Conservation (phyloP, 2,113 vertebrate species). For the Prionailurus viverrinus region DNA sequence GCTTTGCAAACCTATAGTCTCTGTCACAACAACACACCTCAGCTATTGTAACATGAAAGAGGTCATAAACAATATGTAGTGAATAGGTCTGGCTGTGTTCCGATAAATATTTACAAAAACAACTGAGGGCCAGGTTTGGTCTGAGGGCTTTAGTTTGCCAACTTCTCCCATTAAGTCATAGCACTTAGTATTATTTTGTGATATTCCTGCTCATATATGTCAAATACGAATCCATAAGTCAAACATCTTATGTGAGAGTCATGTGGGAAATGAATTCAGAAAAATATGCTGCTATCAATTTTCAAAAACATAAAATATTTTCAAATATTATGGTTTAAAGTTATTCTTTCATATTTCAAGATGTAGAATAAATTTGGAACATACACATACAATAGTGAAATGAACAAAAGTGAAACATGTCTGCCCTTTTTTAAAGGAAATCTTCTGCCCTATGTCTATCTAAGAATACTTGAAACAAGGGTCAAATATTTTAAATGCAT, state of each 20-base stretch:
- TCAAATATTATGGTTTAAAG: background rate
- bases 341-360: background rate
- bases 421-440: background rate
- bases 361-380: background rate
- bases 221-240: background rate
- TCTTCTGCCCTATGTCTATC: background rate
- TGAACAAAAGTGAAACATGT: background rate
- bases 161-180: background rate
- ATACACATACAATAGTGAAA: background rate
- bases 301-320: background rate
- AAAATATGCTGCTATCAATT: background rate
- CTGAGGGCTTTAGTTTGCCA: background rate
- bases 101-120: background rate
- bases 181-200: background rate
- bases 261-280: background rate
- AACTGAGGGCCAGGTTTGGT: background rate
- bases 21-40: background rate
- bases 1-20: background rate
- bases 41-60: background rate
- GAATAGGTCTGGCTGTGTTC: background rate
- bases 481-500: background rate
- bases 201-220: background rate
- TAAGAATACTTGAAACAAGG: background rate
- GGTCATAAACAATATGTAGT: background rate
- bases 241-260: background rate